Evolutionary conservation across 1,140 invertebrate species (phyloP).

Genomic region (honey bee (Apis mellifera)): DNA sequence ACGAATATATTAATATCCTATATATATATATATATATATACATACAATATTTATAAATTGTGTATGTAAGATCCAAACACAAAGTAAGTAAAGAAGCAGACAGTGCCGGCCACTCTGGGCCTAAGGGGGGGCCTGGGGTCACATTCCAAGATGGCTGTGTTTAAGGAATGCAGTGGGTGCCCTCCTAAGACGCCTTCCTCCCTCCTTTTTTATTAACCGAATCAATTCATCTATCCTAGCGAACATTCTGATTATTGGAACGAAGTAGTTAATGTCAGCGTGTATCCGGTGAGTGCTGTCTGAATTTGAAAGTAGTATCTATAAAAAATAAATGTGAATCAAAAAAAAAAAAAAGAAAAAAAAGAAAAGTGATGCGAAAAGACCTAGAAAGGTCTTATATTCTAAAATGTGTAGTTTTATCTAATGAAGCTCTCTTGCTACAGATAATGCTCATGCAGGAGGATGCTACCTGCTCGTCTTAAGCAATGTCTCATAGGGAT

Average conservation of each 20-base stretch:
- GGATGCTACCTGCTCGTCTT: slow-evolving; percentile 76
- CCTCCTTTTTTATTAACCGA: slow-evolving; percentile 75
- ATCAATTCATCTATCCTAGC: slow-evolving; percentile 72
- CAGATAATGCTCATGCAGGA: slow-evolving; percentile 76
- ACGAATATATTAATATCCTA: too few relatives aligned
- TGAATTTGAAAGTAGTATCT: slow-evolving; percentile 44
- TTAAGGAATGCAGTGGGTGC: slow-evolving; percentile 82
- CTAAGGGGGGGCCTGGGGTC: slow-evolving; percentile 77
- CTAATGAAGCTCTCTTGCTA: slow-evolving; percentile 61
- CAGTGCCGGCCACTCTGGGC: slow-evolving; percentile 71
- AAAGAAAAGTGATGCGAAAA: slow-evolving; percentile 39
- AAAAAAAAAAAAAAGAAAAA: background rate
- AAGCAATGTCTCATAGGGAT: slow-evolving; percentile 82
- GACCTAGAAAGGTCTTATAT: slow-evolving; percentile 54
- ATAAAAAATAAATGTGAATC: slow-evolving; percentile 34
- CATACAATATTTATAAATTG: background rate
- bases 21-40: background rate
- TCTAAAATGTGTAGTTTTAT: slow-evolving; percentile 64
- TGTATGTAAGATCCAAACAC: slow-evolving; percentile 13
- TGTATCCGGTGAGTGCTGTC: slow-evolving; percentile 30
- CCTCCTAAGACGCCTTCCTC: slow-evolving; percentile 75
- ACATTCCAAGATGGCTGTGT: slow-evolving; percentile 83
- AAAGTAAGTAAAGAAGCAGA: slow-evolving; percentile 17
- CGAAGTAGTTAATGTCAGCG: slow-evolving; percentile 51
- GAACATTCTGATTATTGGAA: slow-evolving; percentile 60